A percentile compares a stretch with the other conserved stretches of the same genome.
Conservation (phyloP, 1,140 invertebrate genomes). For the Diachasmimorpha longicaudata region DNA sequence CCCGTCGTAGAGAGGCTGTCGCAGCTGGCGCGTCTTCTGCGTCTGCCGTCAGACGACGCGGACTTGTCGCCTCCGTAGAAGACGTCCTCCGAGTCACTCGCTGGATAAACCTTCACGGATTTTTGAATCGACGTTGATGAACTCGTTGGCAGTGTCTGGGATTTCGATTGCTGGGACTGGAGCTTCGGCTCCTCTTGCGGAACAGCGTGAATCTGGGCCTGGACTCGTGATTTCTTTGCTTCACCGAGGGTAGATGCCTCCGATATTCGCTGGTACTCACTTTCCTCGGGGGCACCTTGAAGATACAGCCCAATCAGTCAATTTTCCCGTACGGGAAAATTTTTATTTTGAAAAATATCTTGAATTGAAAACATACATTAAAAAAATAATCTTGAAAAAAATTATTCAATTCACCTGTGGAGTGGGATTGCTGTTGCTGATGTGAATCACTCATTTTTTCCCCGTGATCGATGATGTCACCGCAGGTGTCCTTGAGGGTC, state of each 20-base stretch:
- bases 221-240: slow-evolving; percentile 60
- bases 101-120: slow-evolving; percentile 64
- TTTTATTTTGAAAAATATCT: too few relatives aligned
- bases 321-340: not conserved
- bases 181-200: slow-evolving; percentile 49
- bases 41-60: slow-evolving; percentile 35
- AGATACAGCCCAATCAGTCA: not conserved
- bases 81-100: slow-evolving; percentile 69
- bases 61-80: slow-evolving; percentile 54
- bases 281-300: slow-evolving; percentile 54
- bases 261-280: slow-evolving; percentile 70
- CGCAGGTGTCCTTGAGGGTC: slow-evolving; percentile 46
- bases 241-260: slow-evolving; percentile 62
- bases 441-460: slow-evolving; percentile 41
- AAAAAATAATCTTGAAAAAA: not conserved
- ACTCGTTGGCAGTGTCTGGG: slow-evolving; percentile 33
- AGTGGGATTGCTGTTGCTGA: slow-evolving; percentile 36
- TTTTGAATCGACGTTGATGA: slow-evolving; percentile 38
- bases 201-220: slow-evolving; percentile 64
- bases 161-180: slow-evolving; percentile 28
- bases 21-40: slow-evolving; percentile 55
- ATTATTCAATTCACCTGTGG: slow-evolving; percentile 34
- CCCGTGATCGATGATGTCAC: slow-evolving; percentile 48
- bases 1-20: slow-evolving; percentile 59
- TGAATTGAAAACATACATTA: too few relatives aligned